Evolutionary conservation across 2,113 vertebrate genomes (phyloP), one percentile per base, ranked within the genome.

Genomic region (Megaceryle maxima): DNA sequence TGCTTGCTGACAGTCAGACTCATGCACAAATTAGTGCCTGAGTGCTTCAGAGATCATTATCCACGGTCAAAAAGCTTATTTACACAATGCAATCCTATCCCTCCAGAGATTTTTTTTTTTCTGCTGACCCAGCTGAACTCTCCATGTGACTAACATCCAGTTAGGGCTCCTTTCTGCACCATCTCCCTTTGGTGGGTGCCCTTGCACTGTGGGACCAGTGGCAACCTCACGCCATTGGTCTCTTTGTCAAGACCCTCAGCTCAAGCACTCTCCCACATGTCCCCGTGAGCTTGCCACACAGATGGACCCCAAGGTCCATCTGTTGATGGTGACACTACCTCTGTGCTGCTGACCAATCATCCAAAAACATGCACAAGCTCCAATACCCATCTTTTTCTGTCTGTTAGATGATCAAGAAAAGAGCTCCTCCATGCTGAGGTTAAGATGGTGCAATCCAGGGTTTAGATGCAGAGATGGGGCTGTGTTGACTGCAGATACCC

Each of bases 271-370:
- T 20, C 39, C 53, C 39, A 26, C 28, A 26, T 2, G 1, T 41
- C 20, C 63, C 1, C 1, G 1, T 53, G 33, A 50, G 26, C 44
- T 59, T 8, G 21, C 43, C 11, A 3, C 0, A 4, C 28, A 28
- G 39, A 33, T n/a, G 69, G 53, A 37, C 46, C 24, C 55, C 33
- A 12, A 33, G 69, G 25, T 14, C 28, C 17, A 3, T 41, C 13
- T 43, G 31, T 51, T 33, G 53, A 17, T 9, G 21, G 55, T 25
- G 18, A 63, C 51, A 20, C 69, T 62, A 5, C 44, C 9, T 29
- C 53, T 67, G 46, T 67, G 53, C 60, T 67, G 51, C 35, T 37
- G 64, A 7, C 31, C 1, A 1, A 37, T 8, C n/a, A 41, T 41
- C n/a, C 41, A 29, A 72, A 56, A 48, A 31, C 9, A 12, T 4